Conservation (phyloP, 2,888 invertebrate genomes). For the Thumatha senex region DNA sequence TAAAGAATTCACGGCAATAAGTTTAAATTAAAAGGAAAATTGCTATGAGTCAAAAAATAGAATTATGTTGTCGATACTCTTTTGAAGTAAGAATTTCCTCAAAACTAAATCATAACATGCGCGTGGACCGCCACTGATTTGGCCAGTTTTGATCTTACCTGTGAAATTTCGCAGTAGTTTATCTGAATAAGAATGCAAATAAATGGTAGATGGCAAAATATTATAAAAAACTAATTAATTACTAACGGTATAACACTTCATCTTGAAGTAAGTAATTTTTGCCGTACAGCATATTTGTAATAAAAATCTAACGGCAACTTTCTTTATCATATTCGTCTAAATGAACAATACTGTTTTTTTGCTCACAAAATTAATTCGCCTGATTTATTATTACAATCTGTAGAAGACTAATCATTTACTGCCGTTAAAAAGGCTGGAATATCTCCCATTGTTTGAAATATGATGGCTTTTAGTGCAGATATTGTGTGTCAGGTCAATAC, state of each 20-base stretch:
- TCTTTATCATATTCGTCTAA: constrained; percentile 25
- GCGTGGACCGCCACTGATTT: no score
- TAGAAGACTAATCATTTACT: constrained; percentile 21
- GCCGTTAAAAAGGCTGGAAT: constrained; percentile 4
- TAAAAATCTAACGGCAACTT: constrained; percentile 25
- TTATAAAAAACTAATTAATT: constrained; percentile 18
- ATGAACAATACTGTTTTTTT: constrained; percentile 37
- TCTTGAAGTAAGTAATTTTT: constrained; percentile 5
- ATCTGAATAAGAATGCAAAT: constrained; percentile 6
- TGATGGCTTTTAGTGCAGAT: constrained; percentile 6
- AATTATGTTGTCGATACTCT: no score
- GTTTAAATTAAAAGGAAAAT: no score
- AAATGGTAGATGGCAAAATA: constrained; percentile 14
- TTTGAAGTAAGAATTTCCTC: no score
- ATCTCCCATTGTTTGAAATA: constrained; percentile 23
- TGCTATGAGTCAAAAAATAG: no score
- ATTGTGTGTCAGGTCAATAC: constrained; percentile 29
- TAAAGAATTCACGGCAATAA: no score
- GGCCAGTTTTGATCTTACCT: background rate
- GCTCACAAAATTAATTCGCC: constrained; percentile 1
- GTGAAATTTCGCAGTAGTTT: constrained; percentile 5
- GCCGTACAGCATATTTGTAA: constrained; percentile 31
- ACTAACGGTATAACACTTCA: constrained; percentile 32
- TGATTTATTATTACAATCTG: constrained; percentile 21
- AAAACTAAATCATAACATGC: no score